phyloP scores from a whole-genome alignment of 53 echinoderm and acorn worm species.

The Temnopleurus reevesii region DNA sequence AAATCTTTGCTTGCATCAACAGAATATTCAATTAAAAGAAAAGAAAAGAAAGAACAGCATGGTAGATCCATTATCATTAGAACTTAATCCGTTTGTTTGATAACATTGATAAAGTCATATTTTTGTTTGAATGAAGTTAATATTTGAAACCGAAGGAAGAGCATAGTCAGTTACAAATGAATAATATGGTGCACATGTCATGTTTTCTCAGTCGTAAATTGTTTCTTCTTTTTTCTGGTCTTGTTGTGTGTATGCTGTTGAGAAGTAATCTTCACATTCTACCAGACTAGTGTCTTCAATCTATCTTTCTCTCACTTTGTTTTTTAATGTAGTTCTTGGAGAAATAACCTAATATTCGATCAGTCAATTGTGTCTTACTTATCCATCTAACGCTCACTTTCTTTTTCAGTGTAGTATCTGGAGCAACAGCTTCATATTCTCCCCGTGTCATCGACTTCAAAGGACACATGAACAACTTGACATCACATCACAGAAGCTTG shows the following conservation, averaged over 20 bases:
- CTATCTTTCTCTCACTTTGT: neutral
- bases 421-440: slow-evolving; percentile 95
- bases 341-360: neutral
- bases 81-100: neutral
- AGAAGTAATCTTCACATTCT: neutral
- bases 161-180: neutral
- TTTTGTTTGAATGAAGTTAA: neutral
- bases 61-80: neutral
- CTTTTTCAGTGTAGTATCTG: slow-evolving; percentile 69
- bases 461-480: slow-evolving; percentile 89
- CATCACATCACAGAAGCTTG: slow-evolving; percentile 78
- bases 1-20: neutral
- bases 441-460: slow-evolving; percentile 91
- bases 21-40: neutral
- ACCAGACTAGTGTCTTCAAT: neutral
- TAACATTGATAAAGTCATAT: neutral
- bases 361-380: too few relatives aligned
- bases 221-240: too few relatives aligned
- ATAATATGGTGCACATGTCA: neutral
- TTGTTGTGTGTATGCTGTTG: too few relatives aligned
- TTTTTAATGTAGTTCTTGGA: too few relatives aligned
- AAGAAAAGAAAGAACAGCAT: neutral
- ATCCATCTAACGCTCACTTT: neutral
- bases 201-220: neutral
- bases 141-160: neutral